These are phyloP conservation scores for Drosophila yooni DNA, from an alignment of 2,888 invertebrate genomes.

Conservation along the genomic window DNA sequence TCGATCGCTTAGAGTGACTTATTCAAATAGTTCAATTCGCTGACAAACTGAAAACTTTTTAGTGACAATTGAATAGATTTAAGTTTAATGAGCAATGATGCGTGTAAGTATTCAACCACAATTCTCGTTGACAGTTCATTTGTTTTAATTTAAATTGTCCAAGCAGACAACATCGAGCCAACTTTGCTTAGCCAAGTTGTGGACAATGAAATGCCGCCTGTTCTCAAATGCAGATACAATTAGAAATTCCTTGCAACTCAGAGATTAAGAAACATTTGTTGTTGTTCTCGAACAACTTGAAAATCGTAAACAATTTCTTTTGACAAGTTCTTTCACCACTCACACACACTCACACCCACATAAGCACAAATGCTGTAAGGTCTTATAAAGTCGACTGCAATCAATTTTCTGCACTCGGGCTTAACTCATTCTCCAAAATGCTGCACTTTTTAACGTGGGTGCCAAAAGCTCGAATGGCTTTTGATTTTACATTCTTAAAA, in stretches of 20 bases:
- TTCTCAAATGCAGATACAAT: slow-evolving; percentile 1
- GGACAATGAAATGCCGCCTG: not conserved
- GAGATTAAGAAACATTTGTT: slow-evolving; percentile 19
- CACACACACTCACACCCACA: slow-evolving; percentile 4
- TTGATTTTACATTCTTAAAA: not conserved
- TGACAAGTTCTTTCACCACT: slow-evolving; percentile 40
- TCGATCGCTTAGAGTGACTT: not conserved
- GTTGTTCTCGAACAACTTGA: slow-evolving; percentile 42
- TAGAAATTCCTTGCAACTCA: slow-evolving; percentile 13
- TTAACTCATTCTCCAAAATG: not conserved
- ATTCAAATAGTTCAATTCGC: not conserved
- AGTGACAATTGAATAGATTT: slow-evolving; percentile 24
- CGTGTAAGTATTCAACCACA: slow-evolving; percentile 20
- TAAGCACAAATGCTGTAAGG: not conserved
- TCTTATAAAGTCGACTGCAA: slow-evolving; percentile 32
- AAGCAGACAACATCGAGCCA: slow-evolving; percentile 26
- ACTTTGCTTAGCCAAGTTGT: slow-evolving; percentile 30
- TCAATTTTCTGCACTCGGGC: slow-evolving; percentile 20
- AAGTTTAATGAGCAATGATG: not conserved
- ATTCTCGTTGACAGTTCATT: slow-evolving; percentile 32
- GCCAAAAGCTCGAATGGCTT: not conserved
- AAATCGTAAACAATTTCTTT: slow-evolving; percentile 68
- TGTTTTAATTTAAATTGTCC: slow-evolving; percentile 37
- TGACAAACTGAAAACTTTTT: slow-evolving; percentile 6
- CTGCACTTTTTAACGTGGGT: not conserved